Evolutionary conservation across 35 echinoderm and acorn worm genomes (phyloP).

Genomic region (Strongylocentrotus purpuratus): DNA sequence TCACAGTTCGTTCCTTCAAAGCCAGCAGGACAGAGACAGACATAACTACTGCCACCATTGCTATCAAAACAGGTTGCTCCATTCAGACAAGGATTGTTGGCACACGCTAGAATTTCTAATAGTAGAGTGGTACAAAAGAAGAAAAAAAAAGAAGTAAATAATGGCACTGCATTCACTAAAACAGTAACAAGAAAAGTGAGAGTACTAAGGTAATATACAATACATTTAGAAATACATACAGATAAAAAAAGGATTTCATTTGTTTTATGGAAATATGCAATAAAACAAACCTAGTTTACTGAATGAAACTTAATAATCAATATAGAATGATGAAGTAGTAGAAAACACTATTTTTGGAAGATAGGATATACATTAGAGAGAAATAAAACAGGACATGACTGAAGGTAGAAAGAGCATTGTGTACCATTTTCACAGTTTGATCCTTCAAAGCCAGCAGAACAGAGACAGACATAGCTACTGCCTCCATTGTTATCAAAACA

Average conservation of each 20-base stretch:
- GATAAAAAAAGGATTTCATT: neutral
- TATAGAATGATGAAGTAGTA: too few relatives aligned
- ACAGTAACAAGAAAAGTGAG: too few relatives aligned
- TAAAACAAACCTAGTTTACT: neutral
- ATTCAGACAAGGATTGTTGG: slow-evolving; percentile 46
- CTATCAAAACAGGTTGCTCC: slow-evolving; percentile 49
- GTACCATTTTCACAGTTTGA: slow-evolving; percentile 38
- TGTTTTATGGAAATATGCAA: neutral
- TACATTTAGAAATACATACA: too few relatives aligned
- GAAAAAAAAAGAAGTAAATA: neutral
- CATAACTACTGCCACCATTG: slow-evolving; percentile 52
- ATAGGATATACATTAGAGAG: too few relatives aligned
- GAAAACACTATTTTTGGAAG: too few relatives aligned
- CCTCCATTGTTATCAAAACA: slow-evolving; percentile 45
- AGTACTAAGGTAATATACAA: too few relatives aligned
- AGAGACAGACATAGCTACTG: slow-evolving; percentile 29
- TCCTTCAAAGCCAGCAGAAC: slow-evolving; percentile 37
- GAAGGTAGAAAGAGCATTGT: too few relatives aligned
- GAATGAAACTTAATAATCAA: too few relatives aligned
- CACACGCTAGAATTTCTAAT: slow-evolving; percentile 16
- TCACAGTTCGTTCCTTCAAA: slow-evolving; percentile 71
- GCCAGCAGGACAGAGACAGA: slow-evolving; percentile 59
- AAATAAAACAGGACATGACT: too few relatives aligned
- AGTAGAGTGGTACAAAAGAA: neutral
- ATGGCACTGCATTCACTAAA: too few relatives aligned